Conservation (phyloP, 2,797 vertebrate species). For the Uromys caudimaculatus region DNA sequence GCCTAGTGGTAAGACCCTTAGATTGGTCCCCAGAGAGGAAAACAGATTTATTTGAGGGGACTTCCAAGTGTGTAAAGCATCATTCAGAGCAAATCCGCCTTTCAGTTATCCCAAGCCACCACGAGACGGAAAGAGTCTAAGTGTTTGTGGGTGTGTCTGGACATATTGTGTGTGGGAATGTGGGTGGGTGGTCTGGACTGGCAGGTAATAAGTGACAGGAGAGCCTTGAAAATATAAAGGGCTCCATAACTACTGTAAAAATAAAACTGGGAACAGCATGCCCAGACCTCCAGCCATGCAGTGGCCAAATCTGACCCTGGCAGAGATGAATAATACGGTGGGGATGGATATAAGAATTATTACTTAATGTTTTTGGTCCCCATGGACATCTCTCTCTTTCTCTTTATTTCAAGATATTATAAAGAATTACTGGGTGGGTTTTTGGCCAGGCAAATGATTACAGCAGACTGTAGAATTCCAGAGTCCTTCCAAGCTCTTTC, state of each 20-base stretch:
- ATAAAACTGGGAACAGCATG: conserved; percentile 74
- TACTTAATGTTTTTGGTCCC: conserved; percentile 72
- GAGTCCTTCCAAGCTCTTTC: conserved; percentile 5
- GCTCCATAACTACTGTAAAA: conserved; percentile 80
- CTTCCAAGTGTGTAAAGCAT: conserved; percentile 1
- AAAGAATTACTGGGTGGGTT: conserved; percentile 69
- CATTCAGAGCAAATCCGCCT: neutral
- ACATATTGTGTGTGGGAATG: conserved; percentile 68
- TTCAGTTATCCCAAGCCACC: neutral
- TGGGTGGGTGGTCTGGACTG: conserved; percentile 77
- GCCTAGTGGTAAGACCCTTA: neutral
- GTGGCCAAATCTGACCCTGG: conserved; percentile 79
- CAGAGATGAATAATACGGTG: conserved; percentile 71
- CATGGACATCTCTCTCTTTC: conserved; percentile 33
- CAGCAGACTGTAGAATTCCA: conserved; percentile 52
- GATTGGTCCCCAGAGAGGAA: conserved; percentile 52
- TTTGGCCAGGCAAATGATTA: conserved; percentile 63
- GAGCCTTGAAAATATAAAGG: conserved; percentile 73
- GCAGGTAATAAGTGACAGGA: conserved; percentile 77
- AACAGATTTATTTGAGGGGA: conserved; percentile 62
- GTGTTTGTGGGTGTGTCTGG: conserved; percentile 72
- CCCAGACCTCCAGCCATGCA: conserved; percentile 77
- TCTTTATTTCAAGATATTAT: conserved; percentile 19
- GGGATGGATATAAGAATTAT: conserved; percentile 77
- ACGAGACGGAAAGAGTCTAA: conserved; percentile 39